Evolutionary conservation across 1,140 invertebrate genomes (phyloP), one percentile per base, ranked within the genome.

Genomic region (Heliothis virescens): DNA sequence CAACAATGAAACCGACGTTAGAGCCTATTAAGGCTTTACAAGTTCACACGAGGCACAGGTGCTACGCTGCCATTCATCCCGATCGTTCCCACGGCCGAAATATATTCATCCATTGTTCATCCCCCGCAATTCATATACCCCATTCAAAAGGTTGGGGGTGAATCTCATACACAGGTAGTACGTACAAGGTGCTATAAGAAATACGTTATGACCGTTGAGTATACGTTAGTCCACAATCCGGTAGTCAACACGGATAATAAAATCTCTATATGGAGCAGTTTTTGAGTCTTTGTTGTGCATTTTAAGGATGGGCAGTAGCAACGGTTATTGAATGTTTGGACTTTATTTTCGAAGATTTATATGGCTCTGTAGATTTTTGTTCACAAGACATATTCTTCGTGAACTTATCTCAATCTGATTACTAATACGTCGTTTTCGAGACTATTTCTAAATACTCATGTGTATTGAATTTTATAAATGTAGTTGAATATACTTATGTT

Each of bases 171-270:
- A 92, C 91, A 92, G 91, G 91, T 91, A 92, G 87, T 83, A 16
- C 48, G n/a, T 80, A 63, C 62, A 82, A 82, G 81, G 72, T 79
- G 81, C 74, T 84, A 78, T 76, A 65, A 80, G 84, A 90, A 89
- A 85, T 92, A 90, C 89, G 89, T 93, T 92, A 91, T 85, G 86
- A 89, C 91, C 90, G 91, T 92, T 91, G 85, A 79, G 63, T 62
- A 26, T 82, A 87, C 79, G 74, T 76, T 71, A 59, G 29, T 21
- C 50, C 41, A 76, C 69, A 55, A 69, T 74, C 50, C 72, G 16
- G 57, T 65, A 65, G 75, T 34, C 50, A 47, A 16, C 16, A 71
- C 57, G 2, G 3, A 60, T 62, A 78, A 67, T 67, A 67, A 59
- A 77, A 77, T 77, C 21, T 18, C 3, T 50, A 60, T 53, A 34